Percentiles rank a stretch among this genome's conserved stretches.
phyloP scores from a whole-genome alignment of 2,888 invertebrate species.

The Lasioglossum malachurum region DNA sequence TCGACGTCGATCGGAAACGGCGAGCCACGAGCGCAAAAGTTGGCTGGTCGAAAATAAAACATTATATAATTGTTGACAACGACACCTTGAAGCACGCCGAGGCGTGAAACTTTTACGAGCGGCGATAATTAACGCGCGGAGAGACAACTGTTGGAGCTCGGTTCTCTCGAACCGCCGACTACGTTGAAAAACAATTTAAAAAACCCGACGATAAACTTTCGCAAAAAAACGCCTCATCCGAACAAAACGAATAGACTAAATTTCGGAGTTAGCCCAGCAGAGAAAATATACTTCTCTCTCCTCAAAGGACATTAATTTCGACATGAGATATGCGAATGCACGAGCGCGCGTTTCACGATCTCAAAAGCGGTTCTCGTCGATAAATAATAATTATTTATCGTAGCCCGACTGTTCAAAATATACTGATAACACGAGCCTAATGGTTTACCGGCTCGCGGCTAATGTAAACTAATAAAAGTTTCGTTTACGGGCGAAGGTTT shows the following conservation, averaged over 20 bases:
- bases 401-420: background rate
- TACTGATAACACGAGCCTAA: slow-evolving; percentile 5
- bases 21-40: background rate
- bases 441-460: background rate
- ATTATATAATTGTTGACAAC: slow-evolving; percentile 16
- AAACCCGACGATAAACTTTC: background rate
- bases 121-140: slow-evolving; percentile 31
- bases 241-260: background rate
- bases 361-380: background rate
- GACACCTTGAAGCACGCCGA: background rate
- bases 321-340: background rate
- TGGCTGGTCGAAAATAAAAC: background rate
- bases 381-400: slow-evolving; percentile 12
- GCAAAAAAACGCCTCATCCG: background rate
- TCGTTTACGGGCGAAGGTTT: background rate
- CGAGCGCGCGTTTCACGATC: background rate
- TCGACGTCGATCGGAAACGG: background rate
- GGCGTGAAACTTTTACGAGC: slow-evolving; percentile 2
- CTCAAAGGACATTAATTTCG: background rate
- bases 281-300: background rate
- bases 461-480: slow-evolving; percentile 19
- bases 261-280: background rate
- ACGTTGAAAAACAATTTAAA: background rate
- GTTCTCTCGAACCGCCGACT: background rate
- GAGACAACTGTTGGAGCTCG: background rate